Evolutionary conservation across 1,140 invertebrate genomes (phyloP), one percentile per base, ranked within the genome.

Genomic region (Drosophila asahinai): DNA sequence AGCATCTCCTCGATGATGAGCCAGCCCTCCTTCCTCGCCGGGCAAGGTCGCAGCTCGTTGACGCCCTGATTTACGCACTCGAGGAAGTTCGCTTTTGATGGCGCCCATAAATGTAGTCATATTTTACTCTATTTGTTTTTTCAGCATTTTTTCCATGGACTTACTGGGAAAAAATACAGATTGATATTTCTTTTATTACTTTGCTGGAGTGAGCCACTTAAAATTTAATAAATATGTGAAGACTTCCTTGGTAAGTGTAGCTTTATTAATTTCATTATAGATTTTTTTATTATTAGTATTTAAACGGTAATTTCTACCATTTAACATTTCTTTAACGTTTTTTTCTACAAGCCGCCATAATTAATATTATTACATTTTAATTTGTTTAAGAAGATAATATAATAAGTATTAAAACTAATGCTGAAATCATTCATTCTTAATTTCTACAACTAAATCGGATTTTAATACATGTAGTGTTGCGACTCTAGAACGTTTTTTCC

Each of bases 61-160:
- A 59, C 68, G 47, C 63, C 59, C 43, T 76, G 78, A 90, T 90
- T 90, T 81, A 89, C 66, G 45, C 74, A 62, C 76, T 40, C 48
- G 40, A 49, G 70, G 59, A 80, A 77, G 67, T 47, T 48, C 40
- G 14, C 33, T 36, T 54, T 47, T n/a, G n/a, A 45, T 70, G 30
- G 59, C 14, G 62, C 47, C 36, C 12, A 43, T 61, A 59, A 59
- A 59, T 30, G 25, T 40, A 54, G 38, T 40, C 27, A 59, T 52
- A 58, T 30, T 72, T 43, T 40, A 64, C 25, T 43, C 12, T 27
- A 42, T 60, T 73, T 27, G 52, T 38, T 27, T 55, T 43, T 51
- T 45, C 33, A 55, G 19, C 17, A 3, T 27, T 45, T 45, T 42
- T 63, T 70, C 40, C 45, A n/a, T n/a, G 4, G 1, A 43, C 19